Evolutionary conservation across 2,888 invertebrate species (phyloP).

Genomic region (Heliothis peltigera): DNA sequence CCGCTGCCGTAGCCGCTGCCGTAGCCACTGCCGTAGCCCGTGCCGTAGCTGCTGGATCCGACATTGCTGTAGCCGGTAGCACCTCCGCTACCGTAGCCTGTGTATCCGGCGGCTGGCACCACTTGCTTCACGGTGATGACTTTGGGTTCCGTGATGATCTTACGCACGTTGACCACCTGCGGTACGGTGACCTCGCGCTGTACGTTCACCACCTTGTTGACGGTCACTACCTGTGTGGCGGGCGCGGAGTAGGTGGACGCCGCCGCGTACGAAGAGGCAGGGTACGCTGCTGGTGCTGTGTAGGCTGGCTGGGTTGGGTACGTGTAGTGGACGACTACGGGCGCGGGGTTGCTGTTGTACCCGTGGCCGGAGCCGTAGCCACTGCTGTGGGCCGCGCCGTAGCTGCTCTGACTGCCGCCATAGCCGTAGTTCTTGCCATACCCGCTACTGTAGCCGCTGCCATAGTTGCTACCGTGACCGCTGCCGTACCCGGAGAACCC

Average conservation of each 20-base stretch:
- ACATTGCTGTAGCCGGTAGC: conserved; percentile 5
- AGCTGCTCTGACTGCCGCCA: conserved; percentile 12
- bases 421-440: conserved; percentile 27
- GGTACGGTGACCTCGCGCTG: conserved; percentile 58
- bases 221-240: conserved; percentile 31
- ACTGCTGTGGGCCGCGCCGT: conserved; percentile 40
- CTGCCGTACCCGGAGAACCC: conserved; percentile 48
- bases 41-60: neutral
- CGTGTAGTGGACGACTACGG: conserved; percentile 18
- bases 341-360: conserved; percentile 41
- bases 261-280: conserved; percentile 25
- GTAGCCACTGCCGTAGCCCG: conserved; percentile 13
- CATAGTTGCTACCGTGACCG: conserved; percentile 25
- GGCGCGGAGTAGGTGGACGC: conserved; percentile 39
- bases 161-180: conserved; percentile 57
- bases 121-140: conserved; percentile 52
- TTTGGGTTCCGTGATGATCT: conserved; percentile 56
- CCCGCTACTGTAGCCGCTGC: conserved; percentile 35
- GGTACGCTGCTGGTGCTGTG: conserved; percentile 16
- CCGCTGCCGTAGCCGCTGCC: neutral
- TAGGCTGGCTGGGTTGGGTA: conserved; percentile 17
- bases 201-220: conserved; percentile 57
- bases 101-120: conserved; percentile 47
- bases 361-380: conserved; percentile 38
- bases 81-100: conserved; percentile 32